Evolutionary conservation across 2,888 invertebrate genomes (phyloP), one percentile per base, ranked within the genome.

Genomic region (Ctena decussata): DNA sequence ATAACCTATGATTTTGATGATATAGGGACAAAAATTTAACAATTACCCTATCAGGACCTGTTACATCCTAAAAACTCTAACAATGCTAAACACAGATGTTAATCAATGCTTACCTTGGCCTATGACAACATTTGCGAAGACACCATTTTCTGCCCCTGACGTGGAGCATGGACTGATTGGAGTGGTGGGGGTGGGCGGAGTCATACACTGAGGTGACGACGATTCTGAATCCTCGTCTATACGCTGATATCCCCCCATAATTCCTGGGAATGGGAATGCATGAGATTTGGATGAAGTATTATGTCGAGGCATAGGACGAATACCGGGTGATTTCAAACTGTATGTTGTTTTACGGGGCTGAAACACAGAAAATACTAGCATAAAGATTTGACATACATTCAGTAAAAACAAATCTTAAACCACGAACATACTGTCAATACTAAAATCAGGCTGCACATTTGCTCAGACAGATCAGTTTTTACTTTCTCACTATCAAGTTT

Each of bases 291-390:
- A 91, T 46, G 82, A 77, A 11, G 81, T 77, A 77, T 57, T 80
- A 70, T 93, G 91, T 30, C 97, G 96, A 46, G 92, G 84, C 80
- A 90, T 89, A 70, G 98, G 97, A 96, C 99, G 99, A 91, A 98
- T 98, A 6, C 98, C 98, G 0, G 98, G 98, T 46, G 98, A 98
- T 96, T 99, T 99, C 91, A 98, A 96, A 77, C 97, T 97, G 93
- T 98, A 96, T 78, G 98, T 97, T 1, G 98, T 98, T 95, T 97
- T 97, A 46, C 98, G 97, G 0, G 98, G 97, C 98, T 97, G 94
- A 0, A 93, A 90, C 39, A 46, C 44, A 57, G 57, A 46, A 18
- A 46, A 46, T n/a, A n/a, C n/a, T n/a, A n/a, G n/a, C n/a, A n/a
- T n/a, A n/a, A n/a, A n/a, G n/a, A n/a, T n/a, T n/a, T n/a, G n/a